Base-by-base conservation (phyloP, 1,140 invertebrate species). In the Ips nitidus region DNA sequence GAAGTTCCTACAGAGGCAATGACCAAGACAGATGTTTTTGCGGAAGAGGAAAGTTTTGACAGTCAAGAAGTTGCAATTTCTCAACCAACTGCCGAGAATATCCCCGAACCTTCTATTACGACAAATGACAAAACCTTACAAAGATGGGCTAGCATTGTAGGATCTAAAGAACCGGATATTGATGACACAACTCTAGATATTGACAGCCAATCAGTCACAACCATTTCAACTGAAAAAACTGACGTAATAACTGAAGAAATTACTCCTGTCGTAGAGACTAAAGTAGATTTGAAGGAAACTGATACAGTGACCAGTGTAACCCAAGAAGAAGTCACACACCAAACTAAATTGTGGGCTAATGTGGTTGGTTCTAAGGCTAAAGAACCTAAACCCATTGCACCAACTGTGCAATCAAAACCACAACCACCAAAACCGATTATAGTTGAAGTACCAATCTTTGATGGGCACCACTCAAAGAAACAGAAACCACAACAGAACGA, bases 111-210 rank as follows among this genome's bases (percentile, higher is more conserved):
- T 22, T 22, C 45, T 50, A 22, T 3, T 8, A 50, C 6, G 2
- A 1, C 45, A 8, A 50, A 50, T 8, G 45, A 50, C 45, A 70
- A 70, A 64, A 56, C 64, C 36, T 59, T 70, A 43, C 50, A 61
- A 50, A 47, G 68, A 41, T 70, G 57, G 52, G 61, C 68, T 58
- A 70, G 68, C 53, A 65, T 70, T 47, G 68, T 70, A n/a, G 52
- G 52, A 55, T 55, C 52, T 6, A 37, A 55, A 55, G 52, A 55
- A 55, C 52, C 7, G n/a, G n/a, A 7, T 1, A 55, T 2, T 6
- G n/a, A 2, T 55, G 2, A 55, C 52, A 1, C 52, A 36, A 37
- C 8, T 37, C 45, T 5, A 47, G 45, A 47, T 22, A 22, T 22
- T 22, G 22, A 22, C 22, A 22, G 22, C 22, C 22, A 22, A 22